Evolutionary conservation across 2,113 vertebrate species (phyloP), one percentile per base, ranked within the genome.

Genomic region (Phalacrocorax brasilianus): DNA sequence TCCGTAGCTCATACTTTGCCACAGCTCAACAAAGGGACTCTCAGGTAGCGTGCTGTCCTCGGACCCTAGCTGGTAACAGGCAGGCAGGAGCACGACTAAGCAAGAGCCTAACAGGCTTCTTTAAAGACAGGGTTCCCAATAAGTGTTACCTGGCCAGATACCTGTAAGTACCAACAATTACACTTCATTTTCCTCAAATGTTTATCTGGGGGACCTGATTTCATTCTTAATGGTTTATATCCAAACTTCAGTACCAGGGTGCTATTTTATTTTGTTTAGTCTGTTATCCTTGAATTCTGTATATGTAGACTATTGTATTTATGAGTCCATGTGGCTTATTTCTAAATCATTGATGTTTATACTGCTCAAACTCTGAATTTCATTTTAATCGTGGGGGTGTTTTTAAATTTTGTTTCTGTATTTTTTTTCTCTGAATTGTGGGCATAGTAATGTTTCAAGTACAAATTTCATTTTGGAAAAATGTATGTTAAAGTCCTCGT

Each of bases 41-140:
- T 8, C 0, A 14, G 50, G 35, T 2, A 8, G 14, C 1, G 3
- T 10, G 55, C 30, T 44, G 0, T 7, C 56, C 73, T 26, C 10
- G 17, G 22, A 5, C 19, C 27, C 63, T 3, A 1, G 0, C 44
- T 30, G 73, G 10, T 5, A 9, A 14, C 49, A 13, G 81, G 28
- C 59, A 44, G 9, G 8, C 0, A 4, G 56, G n/a, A 72, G 45
- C 50, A 2, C 1, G 21, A 47, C 68, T 35, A 1, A 52, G 53
- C 44, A 8, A 30, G 33, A 45, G 72, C 33, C n/a, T 40, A 3
- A 32, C 8, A 21, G 10, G 17, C 12, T 44, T 24, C 7, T 14
- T 65, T 42, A n/a, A 70, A 56, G 30, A 12, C 26, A 44, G 21
- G 20, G 12, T 9, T 84, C 50, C 45, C 30, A 16, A 1, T 6